Percentiles rank a stretch among this genome's conserved stretches.
These are phyloP conservation scores for Aphodius granarius DNA, from an alignment of 2,888 invertebrate species.

Conservation along the genomic window DNA sequence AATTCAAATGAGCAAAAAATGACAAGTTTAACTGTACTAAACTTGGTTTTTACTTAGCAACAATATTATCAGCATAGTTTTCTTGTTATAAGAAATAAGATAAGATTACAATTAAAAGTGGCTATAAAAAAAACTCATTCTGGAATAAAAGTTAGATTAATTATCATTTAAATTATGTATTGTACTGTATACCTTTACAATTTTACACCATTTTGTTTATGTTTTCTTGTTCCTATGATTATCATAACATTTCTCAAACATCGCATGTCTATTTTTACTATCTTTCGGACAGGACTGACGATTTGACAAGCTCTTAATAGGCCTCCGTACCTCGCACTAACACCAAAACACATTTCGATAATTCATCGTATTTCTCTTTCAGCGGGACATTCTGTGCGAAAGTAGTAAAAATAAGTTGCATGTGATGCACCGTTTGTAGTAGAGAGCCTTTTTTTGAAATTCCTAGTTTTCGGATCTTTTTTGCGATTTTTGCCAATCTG, in stretches of 20 bases:
- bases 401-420: constrained; percentile 40
- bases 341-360: not conserved
- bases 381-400: constrained; percentile 28
- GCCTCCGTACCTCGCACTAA: not conserved
- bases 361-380: not conserved
- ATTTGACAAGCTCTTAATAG: not conserved
- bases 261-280: constrained; percentile 55
- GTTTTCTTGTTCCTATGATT: not conserved
- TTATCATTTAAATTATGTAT: no score
- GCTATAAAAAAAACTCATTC: not conserved
- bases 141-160: not conserved
- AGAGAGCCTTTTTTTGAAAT: not conserved
- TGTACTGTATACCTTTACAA: not conserved
- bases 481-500: constrained; percentile 18
- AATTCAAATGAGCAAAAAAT: no score
- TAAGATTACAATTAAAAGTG: not conserved
- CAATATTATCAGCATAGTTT: no score
- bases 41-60: not conserved
- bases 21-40: no score
- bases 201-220: not conserved
- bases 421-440: not conserved
- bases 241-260: not conserved
- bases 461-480: not conserved
- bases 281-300: constrained; percentile 55
- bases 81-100: no score